phyloP scores from a whole-genome alignment of 1,140 invertebrate species.

The Dinothrombium tinctorium region DNA sequence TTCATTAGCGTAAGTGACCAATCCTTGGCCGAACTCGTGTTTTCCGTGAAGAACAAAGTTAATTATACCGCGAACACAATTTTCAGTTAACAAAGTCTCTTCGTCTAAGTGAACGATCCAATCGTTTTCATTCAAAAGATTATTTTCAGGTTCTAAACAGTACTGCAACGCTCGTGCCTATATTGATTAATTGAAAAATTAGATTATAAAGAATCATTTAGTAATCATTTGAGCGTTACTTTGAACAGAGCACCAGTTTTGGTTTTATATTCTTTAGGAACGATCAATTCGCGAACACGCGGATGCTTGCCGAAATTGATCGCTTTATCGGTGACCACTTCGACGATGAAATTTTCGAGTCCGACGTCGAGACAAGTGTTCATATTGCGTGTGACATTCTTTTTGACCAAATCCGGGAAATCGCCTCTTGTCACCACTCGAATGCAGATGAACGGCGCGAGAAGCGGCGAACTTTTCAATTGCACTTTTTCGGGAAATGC shows the following conservation, averaged over 20 bases:
- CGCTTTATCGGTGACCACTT: constrained; percentile 89
- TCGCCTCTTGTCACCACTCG: constrained; percentile 83
- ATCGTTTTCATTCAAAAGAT: constrained; percentile 61
- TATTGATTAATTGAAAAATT: too few species aligned
- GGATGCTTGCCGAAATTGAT: constrained; percentile 29
- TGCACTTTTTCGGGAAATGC: constrained; percentile 78
- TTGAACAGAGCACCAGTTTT: constrained; percentile 81
- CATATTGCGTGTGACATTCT: constrained; percentile 67
- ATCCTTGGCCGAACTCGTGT: constrained; percentile 86
- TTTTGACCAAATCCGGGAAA: constrained; percentile 68
- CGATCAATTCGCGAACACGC: constrained; percentile 52
- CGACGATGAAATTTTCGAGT: constrained; percentile 84
- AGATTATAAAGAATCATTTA: background rate
- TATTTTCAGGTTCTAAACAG: constrained; percentile 71
- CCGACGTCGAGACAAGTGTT: constrained; percentile 66
- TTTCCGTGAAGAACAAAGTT: constrained; percentile 88
- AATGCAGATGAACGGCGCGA: constrained; percentile 86
- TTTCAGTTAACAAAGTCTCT: constrained; percentile 81
- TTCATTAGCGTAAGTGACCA: constrained; percentile 94
- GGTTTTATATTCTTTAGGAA: constrained; percentile 59
- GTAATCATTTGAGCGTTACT: constrained; percentile 8
- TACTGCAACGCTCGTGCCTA: constrained; percentile 73
- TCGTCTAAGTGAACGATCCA: constrained; percentile 97
- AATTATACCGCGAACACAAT: constrained; percentile 62
- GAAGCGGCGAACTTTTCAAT: constrained; percentile 60